phyloP scores from a whole-genome alignment of 2,113 vertebrate genomes.

The Coreoperca whiteheadi region DNA sequence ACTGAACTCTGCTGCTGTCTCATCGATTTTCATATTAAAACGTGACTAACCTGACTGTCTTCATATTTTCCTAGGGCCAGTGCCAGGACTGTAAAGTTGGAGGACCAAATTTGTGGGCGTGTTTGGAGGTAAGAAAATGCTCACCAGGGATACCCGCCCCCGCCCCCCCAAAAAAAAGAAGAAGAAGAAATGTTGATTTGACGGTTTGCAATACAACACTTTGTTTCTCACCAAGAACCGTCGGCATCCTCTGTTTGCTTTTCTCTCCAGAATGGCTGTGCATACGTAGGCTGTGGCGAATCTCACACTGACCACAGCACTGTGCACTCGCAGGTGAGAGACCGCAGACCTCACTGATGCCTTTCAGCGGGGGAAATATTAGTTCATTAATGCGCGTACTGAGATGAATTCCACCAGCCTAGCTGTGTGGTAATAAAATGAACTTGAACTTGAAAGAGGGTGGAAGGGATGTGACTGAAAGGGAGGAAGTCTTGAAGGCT shows the following conservation, averaged over 20 bases:
- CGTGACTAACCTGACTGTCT: not conserved
- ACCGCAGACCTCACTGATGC: not conserved
- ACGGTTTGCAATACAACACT: not conserved
- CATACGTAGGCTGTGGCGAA: conserved; percentile 97
- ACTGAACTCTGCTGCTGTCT: not conserved
- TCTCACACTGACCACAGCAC: conserved; percentile 98
- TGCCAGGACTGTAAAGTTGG: conserved; percentile 97
- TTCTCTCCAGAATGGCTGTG: conserved; percentile 89
- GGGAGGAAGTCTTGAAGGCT: not conserved
- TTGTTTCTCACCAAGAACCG: not conserved
- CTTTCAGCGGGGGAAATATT: not conserved
- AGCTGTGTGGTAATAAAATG: too few relatives aligned
- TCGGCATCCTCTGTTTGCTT: conserved; percentile 19
- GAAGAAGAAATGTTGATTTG: not conserved
- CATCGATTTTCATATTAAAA: not conserved
- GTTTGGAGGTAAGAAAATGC: conserved; percentile 90
- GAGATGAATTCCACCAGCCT: too few relatives aligned
- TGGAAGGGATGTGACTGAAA: not conserved
- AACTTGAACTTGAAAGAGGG: not conserved
- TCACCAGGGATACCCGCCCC: too few relatives aligned
- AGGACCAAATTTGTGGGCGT: conserved; percentile 98
- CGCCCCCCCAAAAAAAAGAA: too few relatives aligned
- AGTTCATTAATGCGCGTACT: too few relatives aligned
- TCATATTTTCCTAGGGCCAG: conserved; percentile 86
- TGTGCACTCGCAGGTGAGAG: conserved; percentile 94